Percentiles rank a stretch among this genome's conserved stretches.
Evolutionary conservation across 2,888 invertebrate genomes (phyloP).

Genomic region (Drosophila picticornis): DNA sequence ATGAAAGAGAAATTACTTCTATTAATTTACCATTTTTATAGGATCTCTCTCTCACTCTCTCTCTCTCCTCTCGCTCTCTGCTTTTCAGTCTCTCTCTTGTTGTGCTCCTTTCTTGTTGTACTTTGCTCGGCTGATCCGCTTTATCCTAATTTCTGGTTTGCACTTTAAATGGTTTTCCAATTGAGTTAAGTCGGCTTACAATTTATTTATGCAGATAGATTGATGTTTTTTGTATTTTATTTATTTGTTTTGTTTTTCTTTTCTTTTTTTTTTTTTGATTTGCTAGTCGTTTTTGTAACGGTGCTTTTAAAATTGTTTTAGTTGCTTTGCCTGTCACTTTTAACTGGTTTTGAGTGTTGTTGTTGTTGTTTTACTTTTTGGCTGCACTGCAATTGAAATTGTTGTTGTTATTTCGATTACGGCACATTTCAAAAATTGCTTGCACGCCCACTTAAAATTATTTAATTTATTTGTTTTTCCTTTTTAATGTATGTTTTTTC

Average conservation of each 20-base stretch:
- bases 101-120: constrained; percentile 7
- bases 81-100: constrained; percentile 5
- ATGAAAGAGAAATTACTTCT: constrained; percentile 7
- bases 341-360: constrained; percentile 67
- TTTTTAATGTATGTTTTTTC: background rate
- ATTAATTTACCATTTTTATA: constrained; percentile 49
- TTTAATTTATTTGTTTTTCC: constrained; percentile 2
- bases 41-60: constrained; percentile 7
- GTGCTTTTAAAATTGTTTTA: constrained; percentile 48
- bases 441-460: constrained; percentile 57
- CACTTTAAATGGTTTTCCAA: constrained; percentile 32
- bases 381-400: constrained; percentile 77
- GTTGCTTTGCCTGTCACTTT: constrained; percentile 62
- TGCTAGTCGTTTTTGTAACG: background rate
- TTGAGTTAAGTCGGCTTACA: constrained; percentile 51
- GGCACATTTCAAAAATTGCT: constrained; percentile 49
- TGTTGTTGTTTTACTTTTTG: constrained; percentile 57
- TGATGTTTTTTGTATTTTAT: constrained; percentile 1
- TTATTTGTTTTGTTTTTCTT: background rate
- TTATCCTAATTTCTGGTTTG: constrained; percentile 6
- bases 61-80: background rate
- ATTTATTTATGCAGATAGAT: constrained; percentile 33
- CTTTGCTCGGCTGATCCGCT: constrained; percentile 20
- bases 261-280: background rate
- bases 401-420: constrained; percentile 47